Base-by-base conservation (phyloP, 2,888 invertebrate species). In the Melolontha melolontha region DNA sequence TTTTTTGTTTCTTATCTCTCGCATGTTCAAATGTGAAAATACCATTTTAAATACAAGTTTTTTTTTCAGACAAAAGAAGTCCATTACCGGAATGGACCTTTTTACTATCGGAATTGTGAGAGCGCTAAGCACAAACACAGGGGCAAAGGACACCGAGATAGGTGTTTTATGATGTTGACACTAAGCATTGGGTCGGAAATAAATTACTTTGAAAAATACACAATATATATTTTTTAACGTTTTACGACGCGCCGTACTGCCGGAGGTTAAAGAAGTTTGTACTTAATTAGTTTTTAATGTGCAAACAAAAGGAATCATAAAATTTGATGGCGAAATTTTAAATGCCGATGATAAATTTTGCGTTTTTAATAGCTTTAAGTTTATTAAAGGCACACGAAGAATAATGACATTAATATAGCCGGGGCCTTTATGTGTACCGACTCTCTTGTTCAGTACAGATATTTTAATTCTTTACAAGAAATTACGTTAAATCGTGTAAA, bases 121-220 rank as follows among this genome's bases (percentile, higher is more conserved):
- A 34, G 34, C 7, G 34, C 34, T 8, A 6, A 34, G 34, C 34
- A 34, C 34, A 34, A 34, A 34, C 34, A 34, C 8, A 34, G 7
- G 34, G 7, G 10, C 6, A 34, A 10, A 10, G 10, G 8, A 34
- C 34, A 34, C 34, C 34, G 34, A 34, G 34, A 34, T 42, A 44
- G 29, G 57, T 57, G 42, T 44, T 57, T 57, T 57, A 57, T 42
- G 57, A 57, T 57, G 57, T 57, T 57, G 57, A 44, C 57, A 57
- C 42, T 42, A 42, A 27, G 42, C 57, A 42, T 29, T 10, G 39
- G 7, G 42, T 17, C 44, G 27, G 57, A 44, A 42, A 57, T 57
- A 57, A 57, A 57, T 57, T 57, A 57, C 57, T 22, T 42, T 10
- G 57, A 44, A 44, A 57, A 42, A 42, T 57, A 57, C 14, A 42